Evolutionary conservation across 1,140 invertebrate species (phyloP).

Genomic region (Drosophila willistoni): DNA sequence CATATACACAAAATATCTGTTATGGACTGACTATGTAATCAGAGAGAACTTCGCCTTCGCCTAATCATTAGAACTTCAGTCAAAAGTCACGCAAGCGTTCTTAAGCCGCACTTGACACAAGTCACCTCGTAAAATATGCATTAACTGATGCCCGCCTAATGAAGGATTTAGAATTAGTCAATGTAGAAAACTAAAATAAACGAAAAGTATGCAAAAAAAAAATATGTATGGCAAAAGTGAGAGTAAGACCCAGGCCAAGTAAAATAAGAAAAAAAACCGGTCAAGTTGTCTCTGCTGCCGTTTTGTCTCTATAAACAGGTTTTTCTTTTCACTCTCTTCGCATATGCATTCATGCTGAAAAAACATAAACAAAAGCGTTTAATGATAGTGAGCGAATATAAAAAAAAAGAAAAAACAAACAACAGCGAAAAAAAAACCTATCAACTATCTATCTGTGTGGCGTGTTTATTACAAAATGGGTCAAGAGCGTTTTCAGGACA

Average conservation of each 20-base stretch:
- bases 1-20: background rate
- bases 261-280: slow-evolving; percentile 46
- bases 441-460: slow-evolving; percentile 10
- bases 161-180: slow-evolving; percentile 63
- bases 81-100: slow-evolving; percentile 68
- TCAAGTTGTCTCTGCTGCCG: slow-evolving; percentile 59
- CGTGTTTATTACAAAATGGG: slow-evolving; percentile 54
- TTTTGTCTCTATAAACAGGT: slow-evolving; percentile 68
- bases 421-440: background rate
- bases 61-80: slow-evolving; percentile 54
- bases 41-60: background rate
- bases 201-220: slow-evolving; percentile 5
- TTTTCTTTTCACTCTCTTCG: slow-evolving; percentile 30
- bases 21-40: background rate
- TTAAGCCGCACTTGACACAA: slow-evolving; percentile 62
- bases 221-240: slow-evolving; percentile 53
- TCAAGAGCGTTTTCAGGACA: slow-evolving; percentile 74
- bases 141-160: slow-evolving; percentile 49
- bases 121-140: slow-evolving; percentile 25
- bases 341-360: slow-evolving; percentile 59
- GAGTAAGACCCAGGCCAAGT: slow-evolving; percentile 49
- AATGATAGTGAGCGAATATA: slow-evolving; percentile 68
- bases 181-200: slow-evolving; percentile 24
- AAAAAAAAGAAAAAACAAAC: background rate
- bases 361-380: slow-evolving; percentile 73